A percentile compares a stretch with the other conserved stretches of the same genome.
Evolutionary conservation across 1,140 invertebrate species (phyloP).

Genomic region (Atopsyche davidsoni): DNA sequence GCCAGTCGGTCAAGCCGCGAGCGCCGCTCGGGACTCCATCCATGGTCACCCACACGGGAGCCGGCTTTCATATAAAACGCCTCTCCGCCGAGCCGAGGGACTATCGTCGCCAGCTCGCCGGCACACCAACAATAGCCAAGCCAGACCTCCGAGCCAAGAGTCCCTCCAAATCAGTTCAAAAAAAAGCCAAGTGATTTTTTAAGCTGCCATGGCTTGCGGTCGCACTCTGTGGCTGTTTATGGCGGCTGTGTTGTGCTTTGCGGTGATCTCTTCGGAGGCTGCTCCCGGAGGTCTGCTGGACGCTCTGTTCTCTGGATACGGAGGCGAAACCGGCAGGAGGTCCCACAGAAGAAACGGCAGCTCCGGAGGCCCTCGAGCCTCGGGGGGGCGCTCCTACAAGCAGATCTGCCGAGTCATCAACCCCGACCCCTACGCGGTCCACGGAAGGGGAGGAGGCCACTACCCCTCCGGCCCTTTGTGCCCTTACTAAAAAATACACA

Average conservation of each 20-base stretch:
- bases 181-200: not conserved
- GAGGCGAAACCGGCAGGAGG: slow-evolving; percentile 24
- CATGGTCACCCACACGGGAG: not conserved
- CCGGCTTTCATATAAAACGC: not conserved
- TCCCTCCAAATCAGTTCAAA: too few relatives aligned
- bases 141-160: too few relatives aligned
- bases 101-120: not conserved
- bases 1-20: not conserved
- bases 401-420: slow-evolving; percentile 44
- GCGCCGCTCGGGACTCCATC: not conserved
- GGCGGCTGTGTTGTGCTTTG: slow-evolving; percentile 3
- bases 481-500: slow-evolving; percentile 25
- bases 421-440: slow-evolving; percentile 34
- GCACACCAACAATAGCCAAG: not conserved
- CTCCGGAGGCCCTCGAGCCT: slow-evolving; percentile 32
- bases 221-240: slow-evolving; percentile 2
- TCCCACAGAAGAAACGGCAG: slow-evolving; percentile 30
- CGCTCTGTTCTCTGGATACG: slow-evolving; percentile 32
- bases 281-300: slow-evolving; percentile 33
- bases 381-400: slow-evolving; percentile 38
- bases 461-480: slow-evolving; percentile 24
- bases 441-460: slow-evolving; percentile 25
- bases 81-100: not conserved
- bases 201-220: slow-evolving; percentile 4
- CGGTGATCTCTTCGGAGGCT: slow-evolving; percentile 3